Base-by-base conservation (phyloP, 2,113 vertebrate genomes). In the Promerops cafer region DNA sequence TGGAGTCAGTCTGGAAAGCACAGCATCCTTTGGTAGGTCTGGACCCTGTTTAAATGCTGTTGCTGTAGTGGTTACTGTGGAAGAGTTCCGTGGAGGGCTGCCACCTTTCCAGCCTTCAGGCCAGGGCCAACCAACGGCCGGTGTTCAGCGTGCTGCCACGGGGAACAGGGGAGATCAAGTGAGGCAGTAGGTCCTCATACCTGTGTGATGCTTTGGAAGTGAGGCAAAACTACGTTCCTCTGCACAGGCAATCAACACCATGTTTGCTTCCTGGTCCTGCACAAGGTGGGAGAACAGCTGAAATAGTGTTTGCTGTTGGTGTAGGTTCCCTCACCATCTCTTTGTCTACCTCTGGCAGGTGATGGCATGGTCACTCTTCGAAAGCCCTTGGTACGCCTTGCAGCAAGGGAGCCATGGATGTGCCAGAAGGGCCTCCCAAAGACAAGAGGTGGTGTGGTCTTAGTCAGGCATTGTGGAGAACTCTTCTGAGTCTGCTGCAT, bases 401-500 rank as follows among this genome's bases (percentile, higher is more conserved):
- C 35, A 89, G 33, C 49, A 54, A 39, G 24, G 7, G 19, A 77
- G 35, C 9, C 26, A 30, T 1, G 12, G 49, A 44, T 68, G 49
- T 64, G 54, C 30, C 37, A n/a, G 40, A 71, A 91, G 21, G 14
- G 54, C 26, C 45, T 81, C 18, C 13, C 30, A 59, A 77, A 56
- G 30, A 39, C 0, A 2, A 70, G 22, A 69, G 17, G 15, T 27
- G n/a, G 7, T 10, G 37, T 37, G 53, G 19, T 17, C 17, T 11
- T 45, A 87, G 26, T 42, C 31, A 52, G 27, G 35, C 6, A 23
- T 8, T 47, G 28, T 24, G 15, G 33, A 70, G 33, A 61, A 37
- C 21, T 40, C 44, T 20, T 42, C 27, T 9, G 47, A 72, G 26
- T 44, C 57, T 83, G 57, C 27, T n/a, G 30, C 33, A 18, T 2